Evolutionary conservation across 2,797 vertebrate genomes (phyloP).

Genomic region (Eremophila alpestris): DNA sequence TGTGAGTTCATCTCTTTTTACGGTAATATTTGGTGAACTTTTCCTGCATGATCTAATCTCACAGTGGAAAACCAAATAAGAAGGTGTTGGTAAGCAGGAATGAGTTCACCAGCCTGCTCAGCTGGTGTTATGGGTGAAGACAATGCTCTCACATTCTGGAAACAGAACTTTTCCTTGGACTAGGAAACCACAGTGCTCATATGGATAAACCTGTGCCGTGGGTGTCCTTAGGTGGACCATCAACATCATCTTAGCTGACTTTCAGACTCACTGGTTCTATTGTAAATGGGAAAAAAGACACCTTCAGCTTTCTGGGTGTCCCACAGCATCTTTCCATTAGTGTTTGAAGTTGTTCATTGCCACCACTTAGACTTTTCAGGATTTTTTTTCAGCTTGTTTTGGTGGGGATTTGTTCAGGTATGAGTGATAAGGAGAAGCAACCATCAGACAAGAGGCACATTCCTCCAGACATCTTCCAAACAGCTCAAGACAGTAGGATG

Average conservation of each 20-base stretch:
- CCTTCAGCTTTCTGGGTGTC: background rate
- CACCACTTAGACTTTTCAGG: background rate
- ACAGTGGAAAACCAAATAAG: conserved; percentile 72
- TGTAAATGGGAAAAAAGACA: background rate
- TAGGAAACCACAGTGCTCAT: background rate
- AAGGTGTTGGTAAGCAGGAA: conserved; percentile 65
- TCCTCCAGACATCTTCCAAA: background rate
- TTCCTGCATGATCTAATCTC: conserved; percentile 75
- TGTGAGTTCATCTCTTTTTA: conserved; percentile 76
- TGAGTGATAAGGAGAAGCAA: background rate
- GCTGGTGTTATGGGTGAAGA: conserved; percentile 44
- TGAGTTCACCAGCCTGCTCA: conserved; percentile 66
- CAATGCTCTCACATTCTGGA: background rate
- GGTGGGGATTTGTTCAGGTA: background rate
- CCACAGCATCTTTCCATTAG: background rate
- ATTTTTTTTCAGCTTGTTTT: background rate
- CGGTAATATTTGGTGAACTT: conserved; percentile 72
- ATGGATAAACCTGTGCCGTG: background rate
- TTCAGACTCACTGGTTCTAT: background rate
- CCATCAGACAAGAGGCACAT: background rate
- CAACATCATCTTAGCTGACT: background rate
- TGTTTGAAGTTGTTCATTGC: background rate
- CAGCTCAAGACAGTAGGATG: background rate
- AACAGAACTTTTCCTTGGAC: background rate
- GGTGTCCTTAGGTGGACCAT: background rate